phyloP scores from a whole-genome alignment of 2,888 invertebrate genomes.

The Magallana nippona region DNA sequence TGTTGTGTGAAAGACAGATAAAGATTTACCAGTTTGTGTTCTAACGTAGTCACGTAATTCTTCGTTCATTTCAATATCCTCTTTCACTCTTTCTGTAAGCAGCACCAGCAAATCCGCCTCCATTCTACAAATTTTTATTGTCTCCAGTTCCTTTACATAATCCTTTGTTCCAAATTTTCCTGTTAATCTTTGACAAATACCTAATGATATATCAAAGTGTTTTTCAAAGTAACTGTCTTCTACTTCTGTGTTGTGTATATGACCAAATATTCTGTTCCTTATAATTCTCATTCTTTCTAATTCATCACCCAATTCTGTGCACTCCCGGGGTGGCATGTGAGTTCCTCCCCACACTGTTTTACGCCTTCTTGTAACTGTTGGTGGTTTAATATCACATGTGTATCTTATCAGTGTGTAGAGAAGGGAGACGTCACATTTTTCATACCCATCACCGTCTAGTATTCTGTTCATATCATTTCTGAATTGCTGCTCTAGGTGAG shows the following conservation, averaged over 20 bases:
- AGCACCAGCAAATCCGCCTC: not conserved
- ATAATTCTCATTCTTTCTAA: conserved; percentile 4
- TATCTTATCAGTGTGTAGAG: not conserved
- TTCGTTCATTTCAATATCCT: conserved; percentile 1
- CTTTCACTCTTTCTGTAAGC: not conserved
- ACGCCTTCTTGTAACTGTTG: not conserved
- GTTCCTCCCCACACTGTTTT: not conserved
- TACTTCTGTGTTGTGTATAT: not conserved
- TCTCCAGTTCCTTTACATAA: not conserved
- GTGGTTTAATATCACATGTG: not conserved
- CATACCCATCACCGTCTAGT: not conserved
- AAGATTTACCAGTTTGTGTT: not conserved
- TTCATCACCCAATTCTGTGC: not conserved
- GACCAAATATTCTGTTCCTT: not conserved
- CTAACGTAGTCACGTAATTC: not conserved
- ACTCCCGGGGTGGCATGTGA: not conserved
- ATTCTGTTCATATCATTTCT: not conserved
- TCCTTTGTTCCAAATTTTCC: not conserved
- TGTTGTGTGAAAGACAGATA: not conserved
- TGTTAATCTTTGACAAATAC: not conserved
- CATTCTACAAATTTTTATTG: not conserved
- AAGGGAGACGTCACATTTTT: conserved; percentile 8
- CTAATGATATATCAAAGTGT: not conserved
- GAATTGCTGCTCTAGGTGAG: not conserved
- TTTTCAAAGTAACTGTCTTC: not conserved